phyloP scores from a whole-genome alignment of 1,140 invertebrate genomes.

The Danaus plexippus region DNA sequence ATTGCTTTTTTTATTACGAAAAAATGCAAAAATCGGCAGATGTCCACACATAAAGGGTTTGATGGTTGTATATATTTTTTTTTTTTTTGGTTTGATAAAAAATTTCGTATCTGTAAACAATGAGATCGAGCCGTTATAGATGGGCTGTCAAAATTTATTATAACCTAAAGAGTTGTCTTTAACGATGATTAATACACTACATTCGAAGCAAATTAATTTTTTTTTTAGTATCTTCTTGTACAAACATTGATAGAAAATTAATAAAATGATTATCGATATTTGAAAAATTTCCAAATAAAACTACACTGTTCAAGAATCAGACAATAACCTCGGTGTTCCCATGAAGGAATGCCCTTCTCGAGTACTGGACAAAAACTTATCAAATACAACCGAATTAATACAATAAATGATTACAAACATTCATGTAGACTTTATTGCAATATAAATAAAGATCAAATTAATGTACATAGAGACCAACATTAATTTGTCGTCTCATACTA shows the following conservation, averaged over 20 bases:
- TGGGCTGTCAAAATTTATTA: slow-evolving; percentile 58
- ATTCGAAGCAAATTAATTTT: too few species aligned
- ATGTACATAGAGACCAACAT: slow-evolving; percentile 8
- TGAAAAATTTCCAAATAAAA: too few species aligned
- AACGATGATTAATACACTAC: slow-evolving; percentile 27
- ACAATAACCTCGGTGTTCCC: too few species aligned
- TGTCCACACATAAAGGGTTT: slow-evolving; percentile 68
- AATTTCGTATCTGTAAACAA: slow-evolving; percentile 61
- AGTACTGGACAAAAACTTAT: slow-evolving; percentile 32
- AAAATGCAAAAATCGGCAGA: slow-evolving; percentile 69
- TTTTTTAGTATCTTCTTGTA: too few species aligned
- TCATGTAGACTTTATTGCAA: slow-evolving; percentile 6
- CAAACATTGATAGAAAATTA: slow-evolving; percentile 11
- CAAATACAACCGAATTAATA: slow-evolving; percentile 21
- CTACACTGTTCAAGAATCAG: too few species aligned
- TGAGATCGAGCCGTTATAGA: slow-evolving; percentile 52
- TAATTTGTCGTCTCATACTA: slow-evolving; percentile 35
- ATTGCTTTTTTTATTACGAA: slow-evolving; percentile 44
- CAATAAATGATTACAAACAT: too few species aligned
- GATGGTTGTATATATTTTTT: slow-evolving; percentile 24
- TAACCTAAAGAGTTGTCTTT: slow-evolving; percentile 47
- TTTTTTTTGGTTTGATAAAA: slow-evolving; percentile 44
- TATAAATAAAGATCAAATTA: slow-evolving; percentile 10
- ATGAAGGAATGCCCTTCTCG: slow-evolving; percentile 30
- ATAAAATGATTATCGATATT: slow-evolving; percentile 1